Percentiles rank a stretch among this genome's conserved stretches.
These are phyloP conservation scores for Lynx canadensis DNA, from an alignment of 2,113 vertebrate genomes.

Conservation along the genomic window DNA sequence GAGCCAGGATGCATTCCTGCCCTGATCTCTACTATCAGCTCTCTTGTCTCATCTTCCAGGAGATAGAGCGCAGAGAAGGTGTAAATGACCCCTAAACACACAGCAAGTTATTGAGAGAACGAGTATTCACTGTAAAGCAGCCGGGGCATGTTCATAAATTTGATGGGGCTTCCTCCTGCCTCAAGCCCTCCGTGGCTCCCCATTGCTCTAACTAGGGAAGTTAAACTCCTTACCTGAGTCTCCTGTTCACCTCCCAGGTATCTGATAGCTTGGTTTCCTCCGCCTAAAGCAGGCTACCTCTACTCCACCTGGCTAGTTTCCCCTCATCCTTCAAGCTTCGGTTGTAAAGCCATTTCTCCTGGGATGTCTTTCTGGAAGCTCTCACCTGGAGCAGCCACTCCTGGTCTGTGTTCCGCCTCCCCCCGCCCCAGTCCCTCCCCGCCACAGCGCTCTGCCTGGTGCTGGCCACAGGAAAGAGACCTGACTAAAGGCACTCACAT, in stretches of 20 bases:
- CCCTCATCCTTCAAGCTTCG: neutral
- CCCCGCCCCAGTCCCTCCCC: too few relatives aligned
- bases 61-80: neutral
- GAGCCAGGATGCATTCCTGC: neutral
- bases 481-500: neutral
- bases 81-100: neutral
- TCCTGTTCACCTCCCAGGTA: neutral
- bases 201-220: neutral
- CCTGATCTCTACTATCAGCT: neutral
- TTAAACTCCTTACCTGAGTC: neutral
- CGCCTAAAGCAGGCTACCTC: neutral
- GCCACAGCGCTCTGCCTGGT: fast-evolving
- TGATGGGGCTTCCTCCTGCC: neutral
- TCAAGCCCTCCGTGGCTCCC: neutral
- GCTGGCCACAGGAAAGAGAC: neutral
- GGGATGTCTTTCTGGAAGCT: neutral
- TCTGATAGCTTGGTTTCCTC: neutral
- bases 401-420: neutral
- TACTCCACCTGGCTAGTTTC: neutral
- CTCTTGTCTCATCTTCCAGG: neutral
- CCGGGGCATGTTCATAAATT: neutral
- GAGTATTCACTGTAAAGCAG: neutral
- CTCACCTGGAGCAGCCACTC: neutral
- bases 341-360: neutral
- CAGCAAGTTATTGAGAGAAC: neutral